Evolutionary conservation across 2,888 invertebrate genomes (phyloP).

Genomic region (Branchipolynoe longqiensis): DNA sequence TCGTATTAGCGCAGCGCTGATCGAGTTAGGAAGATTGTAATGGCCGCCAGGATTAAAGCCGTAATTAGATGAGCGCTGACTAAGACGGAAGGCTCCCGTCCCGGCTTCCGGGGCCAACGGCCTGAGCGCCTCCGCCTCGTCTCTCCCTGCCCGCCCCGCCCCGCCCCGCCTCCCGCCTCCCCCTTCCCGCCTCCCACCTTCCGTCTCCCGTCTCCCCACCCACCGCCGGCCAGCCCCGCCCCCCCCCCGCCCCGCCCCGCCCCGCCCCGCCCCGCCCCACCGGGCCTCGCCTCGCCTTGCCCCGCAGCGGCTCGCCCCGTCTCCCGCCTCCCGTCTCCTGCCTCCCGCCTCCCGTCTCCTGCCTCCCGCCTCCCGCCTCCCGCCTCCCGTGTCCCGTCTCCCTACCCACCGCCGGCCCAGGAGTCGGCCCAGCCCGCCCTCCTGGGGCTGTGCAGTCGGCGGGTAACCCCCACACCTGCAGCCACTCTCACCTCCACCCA

Average conservation of each 20-base stretch:
- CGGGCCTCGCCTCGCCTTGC: background rate
- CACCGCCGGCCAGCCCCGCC: too few species aligned
- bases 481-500: too few species aligned
- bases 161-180: background rate
- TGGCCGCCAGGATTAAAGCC: conserved; percentile 14
- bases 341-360: too few species aligned
- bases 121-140: background rate
- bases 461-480: too few species aligned
- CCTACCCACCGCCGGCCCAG: too few species aligned
- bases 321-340: too few species aligned
- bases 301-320: too few species aligned
- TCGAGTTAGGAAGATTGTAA: conserved; percentile 30
- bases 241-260: background rate
- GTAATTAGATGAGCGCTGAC: conserved; percentile 23
- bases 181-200: background rate
- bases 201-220: too few species aligned
- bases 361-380: too few species aligned
- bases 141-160: background rate
- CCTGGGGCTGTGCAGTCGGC: too few species aligned
- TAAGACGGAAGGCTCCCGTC: background rate
- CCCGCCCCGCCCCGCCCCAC: background rate
- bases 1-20: conserved; percentile 1
- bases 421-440: too few species aligned
- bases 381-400: too few species aligned
- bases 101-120: background rate